phyloP scores from a whole-genome alignment of 2,888 invertebrate genomes.

The Leucophenga montana region DNA sequence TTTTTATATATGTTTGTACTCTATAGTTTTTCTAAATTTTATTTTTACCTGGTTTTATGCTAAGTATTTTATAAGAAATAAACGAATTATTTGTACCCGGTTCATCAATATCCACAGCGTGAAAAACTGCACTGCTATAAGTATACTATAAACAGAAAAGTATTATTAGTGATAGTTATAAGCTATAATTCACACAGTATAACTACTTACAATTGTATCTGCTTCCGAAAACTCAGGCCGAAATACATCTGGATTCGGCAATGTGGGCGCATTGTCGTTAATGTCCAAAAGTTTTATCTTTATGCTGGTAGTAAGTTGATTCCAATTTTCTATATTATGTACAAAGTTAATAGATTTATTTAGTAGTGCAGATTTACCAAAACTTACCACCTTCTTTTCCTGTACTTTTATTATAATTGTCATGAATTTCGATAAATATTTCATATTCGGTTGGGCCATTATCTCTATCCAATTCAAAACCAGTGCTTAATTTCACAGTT shows the following conservation, averaged over 20 bases:
- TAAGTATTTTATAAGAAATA: conserved; percentile 74
- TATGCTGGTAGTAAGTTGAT: conserved; percentile 67
- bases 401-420: conserved; percentile 71
- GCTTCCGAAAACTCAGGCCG: conserved; percentile 55
- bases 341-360: conserved; percentile 5
- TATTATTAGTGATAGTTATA: neutral
- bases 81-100: conserved; percentile 75
- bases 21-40: neutral
- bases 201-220: conserved; percentile 44
- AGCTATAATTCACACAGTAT: neutral
- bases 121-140: conserved; percentile 58
- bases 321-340: conserved; percentile 43
- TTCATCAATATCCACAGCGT: conserved; percentile 76
- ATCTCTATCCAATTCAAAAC: conserved; percentile 75
- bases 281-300: conserved; percentile 75
- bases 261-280: conserved; percentile 77
- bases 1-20: neutral
- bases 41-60: conserved; percentile 59
- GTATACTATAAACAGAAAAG: conserved; percentile 36
- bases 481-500: conserved; percentile 73
- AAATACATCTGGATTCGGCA: conserved; percentile 67
- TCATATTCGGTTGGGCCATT: conserved; percentile 73
- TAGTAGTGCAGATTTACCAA: conserved; percentile 1
- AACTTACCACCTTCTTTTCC: conserved; percentile 43
- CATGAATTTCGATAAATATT: conserved; percentile 75